Conservation (phyloP, 2,797 vertebrate genomes). For the Manis pentadactyla region DNA sequence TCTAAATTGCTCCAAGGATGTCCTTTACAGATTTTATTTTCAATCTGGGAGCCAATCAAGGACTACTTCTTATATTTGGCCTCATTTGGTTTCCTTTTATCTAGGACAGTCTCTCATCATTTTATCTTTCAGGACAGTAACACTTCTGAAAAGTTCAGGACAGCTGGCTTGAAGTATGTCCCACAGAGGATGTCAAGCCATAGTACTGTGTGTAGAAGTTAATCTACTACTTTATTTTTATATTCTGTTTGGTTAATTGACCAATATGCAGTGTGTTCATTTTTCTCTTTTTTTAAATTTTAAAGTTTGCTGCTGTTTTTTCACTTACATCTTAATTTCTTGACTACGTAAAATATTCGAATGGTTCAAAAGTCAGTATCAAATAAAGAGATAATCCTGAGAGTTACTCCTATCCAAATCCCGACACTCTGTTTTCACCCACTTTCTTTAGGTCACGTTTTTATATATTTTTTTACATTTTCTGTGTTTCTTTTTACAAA, state of each 20-base stretch:
- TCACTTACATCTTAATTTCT: slow-evolving; percentile 4
- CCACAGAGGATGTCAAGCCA: not conserved
- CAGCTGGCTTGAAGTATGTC: not conserved
- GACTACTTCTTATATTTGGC: not conserved
- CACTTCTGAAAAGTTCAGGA: not conserved
- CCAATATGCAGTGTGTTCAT: not conserved
- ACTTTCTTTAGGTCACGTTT: not conserved
- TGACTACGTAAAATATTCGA: slow-evolving; percentile 25
- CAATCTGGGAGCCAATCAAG: not conserved
- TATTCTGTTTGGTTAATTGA: slow-evolving; percentile 5
- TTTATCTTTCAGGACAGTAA: not conserved
- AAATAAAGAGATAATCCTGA: not conserved
- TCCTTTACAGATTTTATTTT: not conserved
- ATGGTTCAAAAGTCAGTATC: not conserved
- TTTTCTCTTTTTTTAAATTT: slow-evolving; percentile 51
- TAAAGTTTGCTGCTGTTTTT: slow-evolving; percentile 34
- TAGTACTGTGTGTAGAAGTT: not conserved
- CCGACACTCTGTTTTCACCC: not conserved
- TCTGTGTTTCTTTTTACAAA: slow-evolving; percentile 23
- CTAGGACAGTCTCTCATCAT: not conserved
- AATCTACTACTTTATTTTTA: slow-evolving; percentile 40
- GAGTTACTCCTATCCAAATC: not conserved
- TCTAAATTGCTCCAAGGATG: not conserved
- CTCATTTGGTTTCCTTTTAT: not conserved
- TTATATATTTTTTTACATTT: not conserved